Conservation (phyloP, 2,797 vertebrate genomes). For the Harpagifer antarcticus region DNA sequence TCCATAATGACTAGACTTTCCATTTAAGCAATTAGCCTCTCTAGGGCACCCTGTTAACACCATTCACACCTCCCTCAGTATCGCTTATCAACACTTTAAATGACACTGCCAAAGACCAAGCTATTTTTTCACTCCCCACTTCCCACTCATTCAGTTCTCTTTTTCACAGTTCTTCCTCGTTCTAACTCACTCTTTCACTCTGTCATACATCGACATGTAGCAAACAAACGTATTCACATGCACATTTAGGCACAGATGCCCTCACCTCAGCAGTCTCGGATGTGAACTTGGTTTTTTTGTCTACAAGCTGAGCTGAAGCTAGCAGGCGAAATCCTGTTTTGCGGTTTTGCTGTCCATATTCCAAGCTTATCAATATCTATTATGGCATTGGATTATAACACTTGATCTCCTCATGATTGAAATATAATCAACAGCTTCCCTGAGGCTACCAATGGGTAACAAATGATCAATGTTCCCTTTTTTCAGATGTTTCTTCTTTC, state of each 20-base stretch:
- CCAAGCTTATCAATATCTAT: neutral
- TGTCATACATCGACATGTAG: constrained; percentile 39
- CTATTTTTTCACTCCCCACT: constrained; percentile 63
- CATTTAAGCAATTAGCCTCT: constrained; percentile 72
- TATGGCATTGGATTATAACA: neutral
- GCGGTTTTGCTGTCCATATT: neutral
- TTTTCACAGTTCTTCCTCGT: constrained; percentile 51
- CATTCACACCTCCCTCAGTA: constrained; percentile 66
- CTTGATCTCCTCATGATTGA: neutral
- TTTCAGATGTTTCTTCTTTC: neutral
- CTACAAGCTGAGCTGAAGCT: neutral
- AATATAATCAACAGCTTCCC: neutral
- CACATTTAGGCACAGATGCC: constrained; percentile 19
- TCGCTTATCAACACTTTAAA: constrained; percentile 72
- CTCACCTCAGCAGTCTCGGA: neutral
- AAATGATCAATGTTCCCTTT: neutral
- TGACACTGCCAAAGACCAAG: constrained; percentile 59
- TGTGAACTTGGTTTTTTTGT: neutral
- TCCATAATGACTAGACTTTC: constrained; percentile 59
- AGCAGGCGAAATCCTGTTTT: neutral
- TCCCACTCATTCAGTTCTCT: constrained; percentile 61
- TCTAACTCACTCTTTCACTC: constrained; percentile 46
- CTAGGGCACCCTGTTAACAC: constrained; percentile 66
- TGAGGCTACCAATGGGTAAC: neutral
- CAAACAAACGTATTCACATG: constrained; percentile 5